phyloP scores from a whole-genome alignment of 37 sponge, comb jelly and placozoan genomes.

The Oopsacas minuta region DNA sequence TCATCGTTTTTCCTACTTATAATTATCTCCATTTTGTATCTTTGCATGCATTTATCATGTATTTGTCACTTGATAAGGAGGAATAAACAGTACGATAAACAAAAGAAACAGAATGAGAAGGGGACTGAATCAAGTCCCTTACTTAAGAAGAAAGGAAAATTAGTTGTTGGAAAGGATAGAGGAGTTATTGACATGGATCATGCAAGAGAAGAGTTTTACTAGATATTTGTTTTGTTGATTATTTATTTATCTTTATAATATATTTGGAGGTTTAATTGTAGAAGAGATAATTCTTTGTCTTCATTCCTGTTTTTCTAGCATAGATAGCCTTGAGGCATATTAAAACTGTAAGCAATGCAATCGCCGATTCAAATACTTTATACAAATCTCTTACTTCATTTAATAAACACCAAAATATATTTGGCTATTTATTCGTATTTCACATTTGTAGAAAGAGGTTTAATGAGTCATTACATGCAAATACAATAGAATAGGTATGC shows the following conservation, averaged over 20 bases:
- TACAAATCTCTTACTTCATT: no score
- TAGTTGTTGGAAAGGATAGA: slow-evolving; percentile 3
- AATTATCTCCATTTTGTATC: neutral
- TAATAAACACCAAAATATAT: no score
- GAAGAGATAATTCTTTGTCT: no score
- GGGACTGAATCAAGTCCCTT: neutral
- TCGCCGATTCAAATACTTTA: no score
- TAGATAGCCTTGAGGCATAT: no score
- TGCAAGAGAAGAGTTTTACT: neutral
- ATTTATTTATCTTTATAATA: neutral
- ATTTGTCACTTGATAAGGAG: neutral
- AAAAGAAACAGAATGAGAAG: neutral
- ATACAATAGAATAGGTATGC: no score
- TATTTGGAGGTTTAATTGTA: no score
- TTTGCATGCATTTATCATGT: neutral
- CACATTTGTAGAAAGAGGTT: no score
- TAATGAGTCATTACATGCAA: no score
- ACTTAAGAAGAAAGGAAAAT: neutral
- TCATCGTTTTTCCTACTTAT: neutral
- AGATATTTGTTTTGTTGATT: neutral
- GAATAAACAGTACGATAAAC: neutral
- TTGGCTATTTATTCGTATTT: no score
- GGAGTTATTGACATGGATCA: slow-evolving; percentile 16
- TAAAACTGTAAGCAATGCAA: no score
- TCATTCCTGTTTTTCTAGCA: no score